phyloP scores from a whole-genome alignment of 2,113 vertebrate genomes.

The Megaceryle maxima region DNA sequence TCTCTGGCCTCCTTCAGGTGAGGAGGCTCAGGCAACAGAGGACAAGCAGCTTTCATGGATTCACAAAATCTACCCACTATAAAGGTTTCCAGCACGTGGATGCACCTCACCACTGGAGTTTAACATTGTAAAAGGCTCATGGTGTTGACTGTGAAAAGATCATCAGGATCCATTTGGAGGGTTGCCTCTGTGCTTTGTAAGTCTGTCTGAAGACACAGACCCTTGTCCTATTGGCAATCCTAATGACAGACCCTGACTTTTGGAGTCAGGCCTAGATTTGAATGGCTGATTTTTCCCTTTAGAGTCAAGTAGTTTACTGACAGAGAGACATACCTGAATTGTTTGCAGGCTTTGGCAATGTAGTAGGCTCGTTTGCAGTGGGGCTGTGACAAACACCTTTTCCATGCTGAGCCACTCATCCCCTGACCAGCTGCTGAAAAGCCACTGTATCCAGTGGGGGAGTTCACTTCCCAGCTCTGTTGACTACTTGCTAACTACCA shows the following conservation, averaged over 20 bases:
- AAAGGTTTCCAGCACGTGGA: not conserved
- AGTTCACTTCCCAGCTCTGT: not conserved
- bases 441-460: not conserved
- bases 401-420: not conserved
- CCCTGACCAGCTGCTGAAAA: not conserved
- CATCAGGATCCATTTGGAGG: not conserved
- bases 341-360: not conserved
- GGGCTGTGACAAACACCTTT: not conserved
- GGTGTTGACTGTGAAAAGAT: not conserved
- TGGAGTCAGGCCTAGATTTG: not conserved
- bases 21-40: not conserved
- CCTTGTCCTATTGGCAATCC: not conserved
- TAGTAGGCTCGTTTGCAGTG: not conserved
- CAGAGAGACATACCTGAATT: not conserved
- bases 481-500: not conserved
- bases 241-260: not conserved
- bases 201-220: not conserved
- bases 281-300: not conserved
- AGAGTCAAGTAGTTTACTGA: not conserved
- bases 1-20: not conserved
- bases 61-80: not conserved
- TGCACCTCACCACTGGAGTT: not conserved
- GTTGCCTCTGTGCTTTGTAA: not conserved
- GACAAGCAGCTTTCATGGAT: not conserved
- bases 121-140: not conserved